phyloP scores from a whole-genome alignment of 2,113 vertebrate genomes.

The Erinaceus europaeus region DNA sequence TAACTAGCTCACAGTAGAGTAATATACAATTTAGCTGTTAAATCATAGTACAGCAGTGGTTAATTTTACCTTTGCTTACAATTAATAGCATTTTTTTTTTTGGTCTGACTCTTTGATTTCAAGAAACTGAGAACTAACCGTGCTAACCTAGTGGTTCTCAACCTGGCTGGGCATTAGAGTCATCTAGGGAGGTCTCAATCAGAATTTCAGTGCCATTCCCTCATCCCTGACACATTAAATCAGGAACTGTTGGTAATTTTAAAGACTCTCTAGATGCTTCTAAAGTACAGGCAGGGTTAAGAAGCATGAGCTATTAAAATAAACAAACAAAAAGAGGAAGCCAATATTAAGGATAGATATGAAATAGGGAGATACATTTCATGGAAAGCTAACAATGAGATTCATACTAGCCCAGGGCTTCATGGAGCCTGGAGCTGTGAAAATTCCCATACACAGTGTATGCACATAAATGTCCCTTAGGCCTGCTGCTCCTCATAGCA shows the following conservation, averaged over 20 bases:
- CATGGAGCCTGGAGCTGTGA: not conserved
- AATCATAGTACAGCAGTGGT: not conserved
- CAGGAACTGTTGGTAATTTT: not conserved
- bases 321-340: not conserved
- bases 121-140: not conserved
- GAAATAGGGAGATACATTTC: not conserved
- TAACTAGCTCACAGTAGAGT: not conserved
- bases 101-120: slow-evolving; percentile 1
- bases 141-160: not conserved
- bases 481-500: too few relatives aligned
- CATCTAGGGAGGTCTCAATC: not conserved
- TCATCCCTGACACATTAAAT: not conserved
- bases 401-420: not conserved
- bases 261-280: not conserved
- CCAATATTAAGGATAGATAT: not conserved
- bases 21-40: slow-evolving; percentile 53
- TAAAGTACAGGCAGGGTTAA: not conserved
- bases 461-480: not conserved
- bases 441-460: not conserved
- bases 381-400: not conserved
- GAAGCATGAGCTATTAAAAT: not conserved
- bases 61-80: slow-evolving; percentile 44
- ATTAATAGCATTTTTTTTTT: slow-evolving; percentile 10
- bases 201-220: not conserved
- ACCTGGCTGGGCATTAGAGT: not conserved